phyloP scores from a whole-genome alignment of 2,113 vertebrate species.

The Polypterus bichir region DNA sequence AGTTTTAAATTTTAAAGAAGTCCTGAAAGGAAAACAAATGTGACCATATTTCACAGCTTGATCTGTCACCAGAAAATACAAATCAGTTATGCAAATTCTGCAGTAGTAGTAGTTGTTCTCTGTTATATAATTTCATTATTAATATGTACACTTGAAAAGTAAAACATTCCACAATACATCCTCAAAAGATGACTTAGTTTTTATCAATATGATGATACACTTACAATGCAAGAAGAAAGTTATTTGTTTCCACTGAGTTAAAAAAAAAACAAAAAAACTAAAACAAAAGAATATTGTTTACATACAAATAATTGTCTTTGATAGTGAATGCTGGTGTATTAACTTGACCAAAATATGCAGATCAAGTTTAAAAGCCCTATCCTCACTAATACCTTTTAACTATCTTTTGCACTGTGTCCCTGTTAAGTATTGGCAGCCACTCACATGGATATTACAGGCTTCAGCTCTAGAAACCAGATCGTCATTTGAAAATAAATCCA shows the following conservation, averaged over 20 bases:
- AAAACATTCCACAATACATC: constrained; percentile 14
- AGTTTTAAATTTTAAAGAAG: constrained; percentile 1
- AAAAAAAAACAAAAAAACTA: constrained; percentile 59
- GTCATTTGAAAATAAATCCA: constrained; percentile 3
- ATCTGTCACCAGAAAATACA: constrained; percentile 11
- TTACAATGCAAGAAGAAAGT: constrained; percentile 13
- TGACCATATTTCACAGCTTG: constrained; percentile 16
- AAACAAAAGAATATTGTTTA: constrained; percentile 45
- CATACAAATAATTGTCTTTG: constrained; percentile 61
- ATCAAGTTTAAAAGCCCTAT: constrained; percentile 60
- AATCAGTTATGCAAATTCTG: constrained; percentile 12
- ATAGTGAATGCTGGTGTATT: constrained; percentile 66
- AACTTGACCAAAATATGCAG: constrained; percentile 55
- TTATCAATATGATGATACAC: constrained; percentile 14
- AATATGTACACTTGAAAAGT: constrained; percentile 11
- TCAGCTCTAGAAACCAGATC: too few relatives aligned
- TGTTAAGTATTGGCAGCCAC: constrained; percentile 3
- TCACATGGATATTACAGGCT: neutral
- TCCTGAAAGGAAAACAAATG: constrained; percentile 4
- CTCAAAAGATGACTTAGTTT: constrained; percentile 10
- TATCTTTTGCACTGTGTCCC: constrained; percentile 38
- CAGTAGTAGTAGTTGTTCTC: constrained; percentile 10
- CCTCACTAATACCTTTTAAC: constrained; percentile 36
- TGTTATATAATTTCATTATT: constrained; percentile 11
- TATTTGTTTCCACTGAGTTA: constrained; percentile 5